Evolutionary conservation across 2,888 invertebrate species (phyloP).

Genomic region (Ormyrus rosae): DNA sequence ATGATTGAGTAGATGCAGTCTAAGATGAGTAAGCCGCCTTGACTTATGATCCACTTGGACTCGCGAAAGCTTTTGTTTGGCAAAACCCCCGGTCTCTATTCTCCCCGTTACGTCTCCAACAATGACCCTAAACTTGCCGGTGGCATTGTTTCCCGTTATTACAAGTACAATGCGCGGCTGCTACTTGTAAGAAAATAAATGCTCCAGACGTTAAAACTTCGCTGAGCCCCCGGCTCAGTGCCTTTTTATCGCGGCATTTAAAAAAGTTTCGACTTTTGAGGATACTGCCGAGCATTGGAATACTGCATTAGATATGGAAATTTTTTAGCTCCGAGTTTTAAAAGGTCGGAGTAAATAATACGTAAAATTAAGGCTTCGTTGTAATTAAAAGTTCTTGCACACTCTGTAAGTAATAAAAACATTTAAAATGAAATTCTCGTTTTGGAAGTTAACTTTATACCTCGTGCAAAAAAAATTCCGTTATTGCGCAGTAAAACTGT

Average conservation of each 20-base stretch:
- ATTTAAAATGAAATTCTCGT: too few species aligned
- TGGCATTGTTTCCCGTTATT: slow-evolving; percentile 34
- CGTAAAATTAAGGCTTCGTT: too few species aligned
- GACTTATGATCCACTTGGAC: slow-evolving; percentile 57
- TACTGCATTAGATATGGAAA: not conserved
- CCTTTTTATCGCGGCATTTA: not conserved
- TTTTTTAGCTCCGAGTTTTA: not conserved
- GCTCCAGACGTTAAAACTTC: not conserved
- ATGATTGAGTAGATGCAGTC: slow-evolving; percentile 53
- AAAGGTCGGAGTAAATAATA: too few species aligned
- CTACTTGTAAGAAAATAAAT: slow-evolving; percentile 30
- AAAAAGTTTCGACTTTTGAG: too few species aligned
- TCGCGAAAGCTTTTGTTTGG: slow-evolving; percentile 44
- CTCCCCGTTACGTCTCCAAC: slow-evolving; percentile 28
- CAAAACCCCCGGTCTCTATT: slow-evolving; percentile 32
- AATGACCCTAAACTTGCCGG: slow-evolving; percentile 25
- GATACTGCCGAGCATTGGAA: not conserved
- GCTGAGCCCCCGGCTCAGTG: not conserved
- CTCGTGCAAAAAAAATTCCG: too few species aligned
- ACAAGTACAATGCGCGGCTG: slow-evolving; percentile 5
- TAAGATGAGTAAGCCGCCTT: slow-evolving; percentile 56
- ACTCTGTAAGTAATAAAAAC: too few species aligned
- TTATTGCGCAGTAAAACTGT: too few species aligned
- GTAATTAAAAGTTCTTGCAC: too few species aligned
- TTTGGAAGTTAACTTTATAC: too few species aligned